Base-by-base conservation (phyloP, 2,888 invertebrate species). In the Coelinius sp. region DNA sequence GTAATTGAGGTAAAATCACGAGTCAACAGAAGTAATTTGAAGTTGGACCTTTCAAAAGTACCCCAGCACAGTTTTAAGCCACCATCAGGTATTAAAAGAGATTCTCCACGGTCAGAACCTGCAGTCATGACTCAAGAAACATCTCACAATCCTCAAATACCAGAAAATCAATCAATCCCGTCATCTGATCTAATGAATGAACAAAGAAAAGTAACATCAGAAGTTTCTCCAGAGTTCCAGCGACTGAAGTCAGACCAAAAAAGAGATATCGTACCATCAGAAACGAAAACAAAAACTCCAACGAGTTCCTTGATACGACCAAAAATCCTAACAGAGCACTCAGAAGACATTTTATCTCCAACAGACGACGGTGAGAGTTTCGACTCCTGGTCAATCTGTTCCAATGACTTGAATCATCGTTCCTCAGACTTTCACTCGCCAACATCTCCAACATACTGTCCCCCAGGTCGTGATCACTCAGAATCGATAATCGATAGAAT, bases 401-500 rank as follows among this genome's bases (percentile, higher is more conserved):
- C 93, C 0, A 92, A 84, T 0, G 86, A 87, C 62, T 49, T 84
- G 31, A 85, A 83, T 70, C 82, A 84, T 20, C 79, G 81, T 8
- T 77, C 79, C 52, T 73, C 70, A 46, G 87, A 89, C 41, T 74
- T 87, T 3, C 82, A 81, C 20, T 91, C 91, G 62, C 88, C 90
- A 1, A 89, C 91, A 10, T 89, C 90, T 10, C 84, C 84, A 5
- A 79, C 82, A 0, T 83, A 80, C 14, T 81, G 84, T 2, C 79
- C 81, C 56, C 82, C 76, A 0, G 81, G 82, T 0, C 76, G 77
- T 14, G 85, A 84, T 22, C 77, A 80, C 52, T 76, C 81, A 1
- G 95, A 95, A 83, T 95, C 95, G 73, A 93, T 97, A 49, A 93
- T 93, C 66, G 97, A 97, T 83, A 91, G 97, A 81, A 97, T 97